Conservation (phyloP, 2,888 invertebrate species). For the Andrena dorsata region DNA sequence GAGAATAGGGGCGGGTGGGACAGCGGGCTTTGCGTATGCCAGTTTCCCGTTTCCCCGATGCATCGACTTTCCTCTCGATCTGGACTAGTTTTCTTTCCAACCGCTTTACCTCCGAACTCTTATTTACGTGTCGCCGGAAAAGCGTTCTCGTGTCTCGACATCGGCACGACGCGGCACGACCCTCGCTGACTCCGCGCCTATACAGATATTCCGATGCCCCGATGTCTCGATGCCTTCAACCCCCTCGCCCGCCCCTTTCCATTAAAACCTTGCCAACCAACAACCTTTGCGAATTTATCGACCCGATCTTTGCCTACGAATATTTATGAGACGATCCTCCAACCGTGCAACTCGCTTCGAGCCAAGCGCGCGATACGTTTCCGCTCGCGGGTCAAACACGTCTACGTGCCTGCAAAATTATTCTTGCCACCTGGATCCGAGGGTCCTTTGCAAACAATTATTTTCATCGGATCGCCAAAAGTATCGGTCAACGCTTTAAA, state of each 20-base stretch:
- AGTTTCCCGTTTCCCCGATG: slow-evolving; percentile 17
- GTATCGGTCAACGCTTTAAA: too few species aligned
- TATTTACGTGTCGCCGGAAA: slow-evolving; percentile 68
- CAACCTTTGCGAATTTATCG: slow-evolving; percentile 75
- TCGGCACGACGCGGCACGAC: slow-evolving; percentile 27
- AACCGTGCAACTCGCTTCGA: slow-evolving; percentile 61
- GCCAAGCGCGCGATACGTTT: slow-evolving; percentile 31
- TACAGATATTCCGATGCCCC: slow-evolving; percentile 38
- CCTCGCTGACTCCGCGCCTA: slow-evolving; percentile 45
- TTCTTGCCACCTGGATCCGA: background rate
- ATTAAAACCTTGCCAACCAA: slow-evolving; percentile 74
- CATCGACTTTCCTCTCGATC: slow-evolving; percentile 41
- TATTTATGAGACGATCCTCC: slow-evolving; percentile 71
- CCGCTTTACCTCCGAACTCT: slow-evolving; percentile 60
- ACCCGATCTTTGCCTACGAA: slow-evolving; percentile 72
- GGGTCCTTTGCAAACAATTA: too few species aligned
- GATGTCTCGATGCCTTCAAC: slow-evolving; percentile 9
- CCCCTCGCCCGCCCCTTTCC: slow-evolving; percentile 44
- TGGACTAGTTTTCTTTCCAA: slow-evolving; percentile 54
- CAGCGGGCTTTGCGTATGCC: slow-evolving; percentile 3
- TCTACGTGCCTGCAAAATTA: slow-evolving; percentile 5
- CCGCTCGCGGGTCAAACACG: background rate
- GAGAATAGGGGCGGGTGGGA: background rate
- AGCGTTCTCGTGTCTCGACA: slow-evolving; percentile 73
- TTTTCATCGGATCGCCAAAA: too few species aligned